phyloP scores from a whole-genome alignment of 2,797 vertebrate species.

The Rhinichthys osculus region DNA sequence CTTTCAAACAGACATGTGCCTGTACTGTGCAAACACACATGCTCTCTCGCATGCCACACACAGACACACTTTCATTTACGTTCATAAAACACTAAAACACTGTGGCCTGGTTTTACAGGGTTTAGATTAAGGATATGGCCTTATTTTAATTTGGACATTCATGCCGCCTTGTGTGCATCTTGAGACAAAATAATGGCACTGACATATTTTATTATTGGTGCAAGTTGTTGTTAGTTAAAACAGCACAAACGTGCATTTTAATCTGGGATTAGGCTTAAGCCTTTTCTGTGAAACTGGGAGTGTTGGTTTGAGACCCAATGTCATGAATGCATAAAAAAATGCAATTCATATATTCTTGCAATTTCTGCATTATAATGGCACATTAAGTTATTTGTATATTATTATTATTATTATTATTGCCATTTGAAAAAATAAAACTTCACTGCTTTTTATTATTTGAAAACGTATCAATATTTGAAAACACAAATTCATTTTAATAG shows the following conservation, averaged over 20 bases:
- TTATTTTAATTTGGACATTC: no score
- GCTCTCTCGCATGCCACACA: conserved; percentile 32
- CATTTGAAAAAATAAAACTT: neutral
- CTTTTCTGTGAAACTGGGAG: no score
- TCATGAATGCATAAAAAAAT: neutral
- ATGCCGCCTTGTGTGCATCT: no score
- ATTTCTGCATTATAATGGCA: neutral
- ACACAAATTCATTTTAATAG: neutral
- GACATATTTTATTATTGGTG: no score
- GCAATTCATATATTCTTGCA: neutral
- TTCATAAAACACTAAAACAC: neutral
- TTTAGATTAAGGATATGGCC: no score
- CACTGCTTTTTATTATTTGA: neutral
- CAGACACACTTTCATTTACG: conserved; percentile 26
- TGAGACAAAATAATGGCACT: no score
- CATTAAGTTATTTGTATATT: no score
- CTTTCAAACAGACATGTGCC: conserved; percentile 41
- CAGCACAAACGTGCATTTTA: no score
- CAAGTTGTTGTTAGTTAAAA: no score
- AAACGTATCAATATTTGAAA: neutral
- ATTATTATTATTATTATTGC: no score
- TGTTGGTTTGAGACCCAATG: neutral
- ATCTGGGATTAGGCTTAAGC: no score
- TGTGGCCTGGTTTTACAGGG: neutral
- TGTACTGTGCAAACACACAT: conserved; percentile 40